phyloP scores from a whole-genome alignment of 2,113 vertebrate species.

The Grantiella picta region DNA sequence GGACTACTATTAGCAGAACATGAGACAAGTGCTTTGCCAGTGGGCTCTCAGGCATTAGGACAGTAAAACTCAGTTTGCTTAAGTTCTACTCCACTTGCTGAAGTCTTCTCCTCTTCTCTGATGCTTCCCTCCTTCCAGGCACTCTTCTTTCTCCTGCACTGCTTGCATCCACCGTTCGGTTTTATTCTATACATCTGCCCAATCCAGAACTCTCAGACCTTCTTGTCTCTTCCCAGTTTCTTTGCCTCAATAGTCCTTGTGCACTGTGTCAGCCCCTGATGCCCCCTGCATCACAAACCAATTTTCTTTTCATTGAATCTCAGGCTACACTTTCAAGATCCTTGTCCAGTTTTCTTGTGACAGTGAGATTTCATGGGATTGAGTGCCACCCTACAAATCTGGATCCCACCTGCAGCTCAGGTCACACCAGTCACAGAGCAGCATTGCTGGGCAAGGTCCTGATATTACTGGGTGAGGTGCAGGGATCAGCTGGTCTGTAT shows the following conservation, averaged over 20 bases:
- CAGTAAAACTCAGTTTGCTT: background rate
- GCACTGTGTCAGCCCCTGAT: background rate
- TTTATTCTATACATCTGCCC: background rate
- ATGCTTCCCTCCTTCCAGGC: background rate
- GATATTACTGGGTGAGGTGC: background rate
- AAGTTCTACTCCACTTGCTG: background rate
- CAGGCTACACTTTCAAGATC: background rate
- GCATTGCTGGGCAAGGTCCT: background rate
- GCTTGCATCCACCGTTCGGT: background rate
- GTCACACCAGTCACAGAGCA: background rate
- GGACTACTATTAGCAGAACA: background rate
- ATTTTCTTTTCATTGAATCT: background rate
- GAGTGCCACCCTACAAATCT: background rate
- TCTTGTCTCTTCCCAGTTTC: background rate
- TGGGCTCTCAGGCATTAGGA: background rate
- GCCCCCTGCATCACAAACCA: rapidly evolving
- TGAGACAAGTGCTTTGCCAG: background rate
- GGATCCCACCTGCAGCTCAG: background rate
- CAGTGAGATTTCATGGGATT: background rate
- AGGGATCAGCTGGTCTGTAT: background rate
- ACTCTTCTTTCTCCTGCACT: background rate
- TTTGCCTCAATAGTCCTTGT: background rate
- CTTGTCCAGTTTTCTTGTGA: background rate
- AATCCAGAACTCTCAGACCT: background rate
- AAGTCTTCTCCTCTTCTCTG: background rate